Evolutionary conservation across 1,140 invertebrate genomes (phyloP).

Genomic region (Pseudoatta argentina): DNA sequence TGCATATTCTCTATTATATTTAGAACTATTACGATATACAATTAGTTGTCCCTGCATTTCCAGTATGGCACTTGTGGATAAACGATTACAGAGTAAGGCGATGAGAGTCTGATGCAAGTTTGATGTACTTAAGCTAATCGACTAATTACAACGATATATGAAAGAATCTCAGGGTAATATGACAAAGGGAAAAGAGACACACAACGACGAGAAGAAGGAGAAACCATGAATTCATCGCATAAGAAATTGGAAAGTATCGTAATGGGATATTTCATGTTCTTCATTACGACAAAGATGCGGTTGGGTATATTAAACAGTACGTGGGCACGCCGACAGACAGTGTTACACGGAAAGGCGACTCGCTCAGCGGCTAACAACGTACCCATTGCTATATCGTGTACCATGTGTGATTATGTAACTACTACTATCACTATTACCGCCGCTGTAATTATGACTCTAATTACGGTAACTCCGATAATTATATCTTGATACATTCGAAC

Average conservation of each 20-base stretch:
- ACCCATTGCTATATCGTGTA: constrained; percentile 23
- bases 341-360: constrained; percentile 42
- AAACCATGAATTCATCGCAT: constrained; percentile 15
- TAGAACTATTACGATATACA: neutral
- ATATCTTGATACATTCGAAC: constrained; percentile 49
- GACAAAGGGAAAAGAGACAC: neutral
- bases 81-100: constrained; percentile 6
- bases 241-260: constrained; percentile 54
- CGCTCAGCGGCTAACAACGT: constrained; percentile 48
- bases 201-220: neutral
- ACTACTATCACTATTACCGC: constrained; percentile 36
- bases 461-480: constrained; percentile 59
- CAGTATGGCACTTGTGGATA: neutral
- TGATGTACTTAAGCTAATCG: constrained; percentile 1
- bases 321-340: neutral
- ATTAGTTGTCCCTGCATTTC: neutral
- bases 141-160: constrained; percentile 8
- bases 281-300: constrained; percentile 30
- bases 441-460: constrained; percentile 57
- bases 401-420: constrained; percentile 33
- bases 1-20: neutral
- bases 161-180: neutral
- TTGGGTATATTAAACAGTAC: constrained; percentile 24
- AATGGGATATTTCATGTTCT: constrained; percentile 43
- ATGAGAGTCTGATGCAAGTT: no score